Base-by-base conservation (phyloP, 2,113 vertebrate species). In the Struthidea cinerea region DNA sequence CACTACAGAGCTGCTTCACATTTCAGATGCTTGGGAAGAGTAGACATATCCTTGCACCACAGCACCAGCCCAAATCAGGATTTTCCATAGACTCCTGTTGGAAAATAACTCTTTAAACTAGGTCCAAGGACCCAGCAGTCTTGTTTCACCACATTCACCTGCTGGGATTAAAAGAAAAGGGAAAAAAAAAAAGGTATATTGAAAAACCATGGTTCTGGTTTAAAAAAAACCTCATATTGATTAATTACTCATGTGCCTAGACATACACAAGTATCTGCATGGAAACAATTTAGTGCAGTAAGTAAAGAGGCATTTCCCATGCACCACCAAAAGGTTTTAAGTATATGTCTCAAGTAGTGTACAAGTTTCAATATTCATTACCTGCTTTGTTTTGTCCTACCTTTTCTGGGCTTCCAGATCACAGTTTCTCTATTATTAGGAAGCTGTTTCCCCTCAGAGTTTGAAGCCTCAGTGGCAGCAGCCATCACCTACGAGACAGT, bases 401-500 rank as follows among this genome's bases (percentile, higher is more conserved):
- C 97, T 96, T 94, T 89, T 67, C 42, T 21, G 39, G 87, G 47
- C 18, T 63, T 61, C 91, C 91, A 93, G 39, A 32, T 81, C 27
- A 32, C 7, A 9, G 60, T 24, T 77, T 73, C 87, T 33, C 35
- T 76, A 68, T 73, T 16, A 5, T 33, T 35, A 27, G 59, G 39
- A 79, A 70, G 90, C 71, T 68, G 49, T 55, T 93, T n/a, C 68
- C 96, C 91, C 37, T 88, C 82, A 61, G 55, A 83, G 56, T 19
- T 9, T 8, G 35, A 19, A 16, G 16, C 60, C 18, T 75, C 89
- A 14, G 17, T 11, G 19, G 56, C 64, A 57, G 73, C 87, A 78
- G 94, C 92, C 87, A 84, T 91, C 56, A 70, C 90, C 98, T 98
- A 86, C 9, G 4, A 87, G 60, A 44, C 35, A 97, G 49, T 83